Conservation (phyloP, 2,888 invertebrate genomes). For the Ecliptopera silaceata region DNA sequence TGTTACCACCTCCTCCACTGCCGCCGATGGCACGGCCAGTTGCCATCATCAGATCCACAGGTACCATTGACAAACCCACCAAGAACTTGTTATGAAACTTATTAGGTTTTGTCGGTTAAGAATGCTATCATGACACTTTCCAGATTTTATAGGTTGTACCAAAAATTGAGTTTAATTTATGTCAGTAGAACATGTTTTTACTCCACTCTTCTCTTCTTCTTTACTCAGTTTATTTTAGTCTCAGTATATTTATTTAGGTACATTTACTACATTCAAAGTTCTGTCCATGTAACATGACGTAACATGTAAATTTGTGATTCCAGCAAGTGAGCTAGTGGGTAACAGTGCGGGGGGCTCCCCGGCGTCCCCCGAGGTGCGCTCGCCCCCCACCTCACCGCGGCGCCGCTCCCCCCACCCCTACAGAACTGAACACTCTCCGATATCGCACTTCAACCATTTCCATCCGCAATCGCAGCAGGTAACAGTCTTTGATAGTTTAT, state of each 20-base stretch:
- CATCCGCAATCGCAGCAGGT: constrained; percentile 95
- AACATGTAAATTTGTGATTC: constrained; percentile 7
- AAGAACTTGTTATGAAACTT: no score
- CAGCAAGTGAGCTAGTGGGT: constrained; percentile 61
- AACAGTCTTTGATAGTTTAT: constrained; percentile 29
- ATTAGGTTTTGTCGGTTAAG: no score
- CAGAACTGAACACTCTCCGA: constrained; percentile 75
- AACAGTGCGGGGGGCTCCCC: constrained; percentile 55
- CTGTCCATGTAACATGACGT: no score
- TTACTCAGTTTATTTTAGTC: no score
- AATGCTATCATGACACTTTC: no score
- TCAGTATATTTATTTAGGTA: no score
- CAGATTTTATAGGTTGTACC: no score
- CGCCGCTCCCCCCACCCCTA: constrained; percentile 72
- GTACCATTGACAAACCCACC: constrained; percentile 51
- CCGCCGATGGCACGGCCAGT: constrained; percentile 98
- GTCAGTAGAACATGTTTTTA: no score
- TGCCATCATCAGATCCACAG: constrained; percentile 96
- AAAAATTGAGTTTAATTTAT: no score
- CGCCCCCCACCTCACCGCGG: constrained; percentile 69
- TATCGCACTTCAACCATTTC: constrained; percentile 94
- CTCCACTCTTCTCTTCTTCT: no score
- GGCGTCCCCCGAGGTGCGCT: constrained; percentile 67
- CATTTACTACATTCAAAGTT: no score
- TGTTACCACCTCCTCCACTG: constrained; percentile 97